phyloP scores from a whole-genome alignment of 2,113 vertebrate species.

The Microcebus ravelobensis region DNA sequence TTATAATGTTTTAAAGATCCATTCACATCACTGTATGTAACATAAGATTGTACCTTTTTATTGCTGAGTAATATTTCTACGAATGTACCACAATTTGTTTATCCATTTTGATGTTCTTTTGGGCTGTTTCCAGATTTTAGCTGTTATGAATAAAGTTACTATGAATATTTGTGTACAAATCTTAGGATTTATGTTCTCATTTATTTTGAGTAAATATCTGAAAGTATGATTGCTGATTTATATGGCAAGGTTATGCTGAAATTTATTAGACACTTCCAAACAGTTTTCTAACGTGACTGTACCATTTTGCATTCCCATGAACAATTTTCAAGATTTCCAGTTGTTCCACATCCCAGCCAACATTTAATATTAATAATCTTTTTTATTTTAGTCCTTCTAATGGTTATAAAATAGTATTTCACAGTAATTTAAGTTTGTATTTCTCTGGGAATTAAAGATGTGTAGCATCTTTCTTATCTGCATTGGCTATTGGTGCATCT shows the following conservation, averaged over 20 bases:
- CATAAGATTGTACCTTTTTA: neutral
- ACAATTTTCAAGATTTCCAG: neutral
- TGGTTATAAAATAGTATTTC: neutral
- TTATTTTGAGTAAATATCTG: neutral
- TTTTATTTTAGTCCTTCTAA: neutral
- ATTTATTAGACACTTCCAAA: neutral
- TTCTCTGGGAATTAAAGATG: neutral
- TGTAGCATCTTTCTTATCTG: neutral
- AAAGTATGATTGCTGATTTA: neutral
- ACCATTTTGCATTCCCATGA: neutral
- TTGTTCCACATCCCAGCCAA: neutral
- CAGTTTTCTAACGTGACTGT: neutral
- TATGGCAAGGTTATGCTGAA: neutral
- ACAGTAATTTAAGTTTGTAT: neutral
- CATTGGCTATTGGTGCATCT: neutral
- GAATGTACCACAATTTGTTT: neutral
- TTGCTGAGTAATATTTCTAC: neutral
- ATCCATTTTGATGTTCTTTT: neutral
- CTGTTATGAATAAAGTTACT: neutral
- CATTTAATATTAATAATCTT: neutral
- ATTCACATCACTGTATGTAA: neutral
- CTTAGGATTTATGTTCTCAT: neutral
- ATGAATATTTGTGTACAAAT: neutral
- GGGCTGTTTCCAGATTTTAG: neutral
- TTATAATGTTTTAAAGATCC: slow-evolving; percentile 33